Conservation (phyloP, 2,797 vertebrate genomes). For the Sebastiscus tertius region DNA sequence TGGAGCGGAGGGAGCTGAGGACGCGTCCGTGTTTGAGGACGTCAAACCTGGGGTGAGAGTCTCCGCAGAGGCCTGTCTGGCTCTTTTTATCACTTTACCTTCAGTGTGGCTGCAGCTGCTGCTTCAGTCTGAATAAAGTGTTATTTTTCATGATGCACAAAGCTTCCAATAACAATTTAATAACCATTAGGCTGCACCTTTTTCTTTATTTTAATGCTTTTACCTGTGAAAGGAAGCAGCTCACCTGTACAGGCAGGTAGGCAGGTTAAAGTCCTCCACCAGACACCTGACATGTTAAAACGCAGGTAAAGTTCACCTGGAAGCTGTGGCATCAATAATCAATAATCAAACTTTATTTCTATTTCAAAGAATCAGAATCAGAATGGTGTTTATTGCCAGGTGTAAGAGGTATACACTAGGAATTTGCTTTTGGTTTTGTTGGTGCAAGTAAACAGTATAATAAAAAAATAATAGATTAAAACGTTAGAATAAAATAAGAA, state of each 20-base stretch:
- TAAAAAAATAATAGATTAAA: no score
- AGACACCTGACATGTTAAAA: conserved; percentile 29
- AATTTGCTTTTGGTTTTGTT: no score
- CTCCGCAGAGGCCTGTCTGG: conserved; percentile 41
- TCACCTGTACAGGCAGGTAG: conserved; percentile 31
- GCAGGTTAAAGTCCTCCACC: conserved; percentile 39
- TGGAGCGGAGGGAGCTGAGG: conserved; percentile 83
- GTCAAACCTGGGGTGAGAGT: conserved; percentile 86
- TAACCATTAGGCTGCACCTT: neutral
- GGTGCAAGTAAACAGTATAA: no score
- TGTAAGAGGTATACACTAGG: no score
- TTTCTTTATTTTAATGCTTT: neutral
- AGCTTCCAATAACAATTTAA: neutral
- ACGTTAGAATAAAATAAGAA: no score
- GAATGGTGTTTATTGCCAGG: no score
- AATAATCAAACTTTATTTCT: neutral
- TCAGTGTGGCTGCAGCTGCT: neutral
- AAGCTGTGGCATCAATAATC: neutral
- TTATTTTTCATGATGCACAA: neutral
- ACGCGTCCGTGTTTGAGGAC: conserved; percentile 90
- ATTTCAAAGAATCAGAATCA: no score
- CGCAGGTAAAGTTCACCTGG: conserved; percentile 14
- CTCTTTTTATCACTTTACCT: neutral
- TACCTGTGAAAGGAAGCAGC: neutral
- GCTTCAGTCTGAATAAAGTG: neutral